Conservation (phyloP, 2,888 invertebrate genomes). For the Apamea sordens region DNA sequence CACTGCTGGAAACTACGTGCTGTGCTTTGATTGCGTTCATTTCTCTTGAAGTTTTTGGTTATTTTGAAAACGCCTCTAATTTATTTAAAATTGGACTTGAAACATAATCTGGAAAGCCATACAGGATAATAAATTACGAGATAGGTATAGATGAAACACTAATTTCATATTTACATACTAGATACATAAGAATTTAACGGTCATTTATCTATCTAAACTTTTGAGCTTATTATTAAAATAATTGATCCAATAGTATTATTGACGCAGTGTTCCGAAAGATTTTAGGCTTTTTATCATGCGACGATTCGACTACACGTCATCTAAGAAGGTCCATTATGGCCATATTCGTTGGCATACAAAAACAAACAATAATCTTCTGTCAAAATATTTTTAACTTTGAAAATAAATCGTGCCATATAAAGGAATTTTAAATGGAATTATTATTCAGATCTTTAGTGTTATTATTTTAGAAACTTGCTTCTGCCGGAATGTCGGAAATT, state of each 20-base stretch:
- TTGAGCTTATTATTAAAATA: not conserved
- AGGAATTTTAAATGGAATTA: conserved; percentile 42
- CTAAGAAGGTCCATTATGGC: not conserved
- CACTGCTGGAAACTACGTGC: not conserved
- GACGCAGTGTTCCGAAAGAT: not conserved
- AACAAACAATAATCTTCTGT: not conserved
- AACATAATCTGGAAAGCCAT: too few relatives aligned
- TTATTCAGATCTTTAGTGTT: conserved; percentile 37
- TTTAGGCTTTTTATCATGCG: not conserved
- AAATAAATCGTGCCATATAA: conserved; percentile 29
- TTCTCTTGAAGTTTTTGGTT: not conserved
- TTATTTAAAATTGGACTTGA: not conserved
- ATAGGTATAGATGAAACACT: not conserved
- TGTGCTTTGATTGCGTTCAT: not conserved
- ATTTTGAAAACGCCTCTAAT: not conserved
- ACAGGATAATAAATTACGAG: not conserved
- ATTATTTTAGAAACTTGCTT: conserved; percentile 27
- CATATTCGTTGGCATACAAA: not conserved
- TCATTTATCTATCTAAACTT: not conserved
- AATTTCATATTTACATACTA: not conserved
- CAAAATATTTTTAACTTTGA: conserved; percentile 29
- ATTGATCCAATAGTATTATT: not conserved
- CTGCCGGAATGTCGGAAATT: too few relatives aligned
- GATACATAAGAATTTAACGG: not conserved
- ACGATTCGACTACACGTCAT: not conserved